Evolutionary conservation across 2,888 invertebrate genomes (phyloP), one percentile per base, ranked within the genome.

Genomic region (Drosophila putrida): DNA sequence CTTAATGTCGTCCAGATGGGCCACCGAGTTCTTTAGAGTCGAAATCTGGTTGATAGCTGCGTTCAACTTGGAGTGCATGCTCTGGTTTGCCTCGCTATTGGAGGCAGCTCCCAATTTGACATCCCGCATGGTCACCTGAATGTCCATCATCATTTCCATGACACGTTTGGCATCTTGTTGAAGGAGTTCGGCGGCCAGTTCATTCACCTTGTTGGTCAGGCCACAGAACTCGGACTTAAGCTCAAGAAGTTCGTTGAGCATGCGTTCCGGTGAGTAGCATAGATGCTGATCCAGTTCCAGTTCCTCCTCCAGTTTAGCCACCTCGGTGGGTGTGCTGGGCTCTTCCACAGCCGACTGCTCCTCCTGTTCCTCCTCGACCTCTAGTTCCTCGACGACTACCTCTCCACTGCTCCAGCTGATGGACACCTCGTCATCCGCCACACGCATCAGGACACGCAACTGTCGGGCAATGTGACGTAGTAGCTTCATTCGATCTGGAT

Each of bases 1-100:
- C 91, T 96, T 96, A 0, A 95, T 93, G 0, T 93, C 93, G 83
- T 95, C 95, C 71, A 96, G 86, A 11, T 89, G 87, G 0, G 82
- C 74, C 3, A 90, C 25, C 2, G 75, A 70, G 0, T 62, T 80
- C 33, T 77, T 85, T 0, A 86, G 35, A 0, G 46, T n/a, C 0
- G 36, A 5, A 2, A 90, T 76, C 11, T 79, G 67, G 0, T 10
- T 50, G 0, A 79, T 33, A 4, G 63, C 73, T 1, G 35, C 41
- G 1, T 35, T 69, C 5, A 82, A 33, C 10, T 78, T 82, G 2
- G 13, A 3, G 1, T 67, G 50, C 47, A 84, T 59, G 4, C 33
- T 57, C 0, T 71, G 78, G 4, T 69, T 73, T 0, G 54, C 49
- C 38, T 89, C 91, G 46, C 60, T 71, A 4, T 77, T 69, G 38